A percentile compares a stretch with the other conserved stretches of the same genome.
Evolutionary conservation across 1,140 invertebrate genomes (phyloP).

Genomic region (Saxidomus purpurata): DNA sequence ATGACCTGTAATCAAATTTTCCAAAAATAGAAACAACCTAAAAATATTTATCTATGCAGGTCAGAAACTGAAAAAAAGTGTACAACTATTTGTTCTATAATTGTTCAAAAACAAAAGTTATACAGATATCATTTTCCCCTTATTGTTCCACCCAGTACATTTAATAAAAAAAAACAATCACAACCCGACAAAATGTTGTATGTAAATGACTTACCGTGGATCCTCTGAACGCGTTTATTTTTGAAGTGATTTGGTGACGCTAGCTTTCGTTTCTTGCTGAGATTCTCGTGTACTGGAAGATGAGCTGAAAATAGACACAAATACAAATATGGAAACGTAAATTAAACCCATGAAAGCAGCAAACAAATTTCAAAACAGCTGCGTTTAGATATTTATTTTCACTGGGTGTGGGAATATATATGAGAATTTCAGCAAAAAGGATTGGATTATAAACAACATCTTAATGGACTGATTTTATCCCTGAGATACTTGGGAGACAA

Average conservation of each 20-base stretch:
- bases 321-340: conserved; percentile 26
- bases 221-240: conserved; percentile 61
- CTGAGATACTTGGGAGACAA: background rate
- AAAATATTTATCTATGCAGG: no score
- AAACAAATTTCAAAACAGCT: conserved; percentile 5
- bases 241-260: conserved; percentile 63
- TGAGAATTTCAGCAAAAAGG: background rate
- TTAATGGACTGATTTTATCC: background rate
- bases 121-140: no score
- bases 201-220: conserved; percentile 57
- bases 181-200: no score
- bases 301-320: conserved; percentile 62
- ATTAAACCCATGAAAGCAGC: conserved; percentile 2
- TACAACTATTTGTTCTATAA: no score
- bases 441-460: background rate
- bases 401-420: conserved; percentile 1
- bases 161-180: no score
- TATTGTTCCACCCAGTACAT: no score
- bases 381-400: background rate
- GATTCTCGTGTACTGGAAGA: conserved; percentile 57
- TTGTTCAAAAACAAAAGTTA: no score
- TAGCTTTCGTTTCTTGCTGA: conserved; percentile 59
- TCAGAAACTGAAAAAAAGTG: no score
- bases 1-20: no score
- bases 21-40: no score